A percentile compares a stretch with the other conserved stretches of the same genome.
Evolutionary conservation across 92 coral and sea anemone species (phyloP).

Genomic region (Phymanthus crucifer): DNA sequence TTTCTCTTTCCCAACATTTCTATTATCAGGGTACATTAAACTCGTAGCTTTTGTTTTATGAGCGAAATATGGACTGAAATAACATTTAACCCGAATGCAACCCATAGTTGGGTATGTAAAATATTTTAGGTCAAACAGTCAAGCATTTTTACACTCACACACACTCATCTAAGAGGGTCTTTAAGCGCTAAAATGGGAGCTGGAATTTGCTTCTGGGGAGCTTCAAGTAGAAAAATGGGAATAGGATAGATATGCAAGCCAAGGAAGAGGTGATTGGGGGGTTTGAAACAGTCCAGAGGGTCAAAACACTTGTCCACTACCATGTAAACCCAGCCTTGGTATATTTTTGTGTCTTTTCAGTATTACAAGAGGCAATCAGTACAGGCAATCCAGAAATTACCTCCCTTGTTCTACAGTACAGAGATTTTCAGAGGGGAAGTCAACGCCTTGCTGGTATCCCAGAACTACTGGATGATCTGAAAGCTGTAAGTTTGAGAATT

Average conservation of each 20-base stretch:
- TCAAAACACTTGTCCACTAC: too few relatives aligned
- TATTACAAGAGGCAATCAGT: slow-evolving; percentile 92
- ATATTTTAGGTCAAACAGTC: background rate
- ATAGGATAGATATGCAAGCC: too few relatives aligned
- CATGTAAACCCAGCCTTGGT: too few relatives aligned
- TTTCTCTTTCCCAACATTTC: background rate
- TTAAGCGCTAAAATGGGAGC: too few relatives aligned
- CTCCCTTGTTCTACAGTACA: slow-evolving; percentile 71
- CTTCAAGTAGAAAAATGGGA: too few relatives aligned
- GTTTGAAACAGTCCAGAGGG: too few relatives aligned
- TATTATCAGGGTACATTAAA: background rate
- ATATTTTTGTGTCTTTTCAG: slow-evolving; percentile 29
- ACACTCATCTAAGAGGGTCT: too few relatives aligned
- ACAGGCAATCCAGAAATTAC: slow-evolving; percentile 89
- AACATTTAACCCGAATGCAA: background rate
- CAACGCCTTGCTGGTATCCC: slow-evolving; percentile 97
- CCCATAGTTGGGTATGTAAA: background rate
- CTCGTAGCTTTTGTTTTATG: background rate
- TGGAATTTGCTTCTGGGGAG: too few relatives aligned
- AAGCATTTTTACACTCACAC: too few relatives aligned
- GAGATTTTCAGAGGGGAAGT: slow-evolving; percentile 93
- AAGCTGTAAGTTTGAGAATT: slow-evolving; percentile 76
- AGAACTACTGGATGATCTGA: slow-evolving; percentile 87
- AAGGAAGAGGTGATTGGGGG: too few relatives aligned
- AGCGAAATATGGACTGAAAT: background rate